These are phyloP conservation scores for Andrena cerasifolii DNA, from an alignment of 1,140 invertebrate genomes.

Conservation along the genomic window DNA sequence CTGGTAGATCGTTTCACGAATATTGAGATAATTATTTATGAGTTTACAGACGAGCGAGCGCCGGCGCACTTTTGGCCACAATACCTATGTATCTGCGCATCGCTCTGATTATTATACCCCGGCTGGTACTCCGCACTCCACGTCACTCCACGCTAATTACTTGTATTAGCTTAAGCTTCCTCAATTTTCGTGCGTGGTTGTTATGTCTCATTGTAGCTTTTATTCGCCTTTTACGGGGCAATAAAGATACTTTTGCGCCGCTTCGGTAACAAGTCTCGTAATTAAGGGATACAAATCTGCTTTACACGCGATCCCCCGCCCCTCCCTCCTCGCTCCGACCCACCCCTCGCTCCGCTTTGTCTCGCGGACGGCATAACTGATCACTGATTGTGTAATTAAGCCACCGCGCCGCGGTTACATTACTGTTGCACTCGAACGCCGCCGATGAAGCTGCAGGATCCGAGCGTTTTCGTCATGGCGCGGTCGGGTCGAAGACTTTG, in stretches of 20 bases:
- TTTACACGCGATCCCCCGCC: conserved; percentile 21
- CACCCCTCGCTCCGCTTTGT: background rate
- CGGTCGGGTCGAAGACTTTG: no score
- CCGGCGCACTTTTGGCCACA: conserved; percentile 26
- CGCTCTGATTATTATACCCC: conserved; percentile 50
- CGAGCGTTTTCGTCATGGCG: background rate
- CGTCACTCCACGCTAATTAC: conserved; percentile 51
- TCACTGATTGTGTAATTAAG: conserved; percentile 46
- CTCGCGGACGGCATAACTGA: background rate
- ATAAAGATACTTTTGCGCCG: conserved; percentile 52
- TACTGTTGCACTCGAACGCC: conserved; percentile 20
- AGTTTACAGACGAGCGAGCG: conserved; percentile 38
- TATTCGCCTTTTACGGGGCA: conserved; percentile 38
- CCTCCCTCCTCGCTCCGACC: no score
- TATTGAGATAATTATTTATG: conserved; percentile 47
- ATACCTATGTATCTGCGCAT: conserved; percentile 24
- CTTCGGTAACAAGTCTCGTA: conserved; percentile 47
- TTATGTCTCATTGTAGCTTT: conserved; percentile 50
- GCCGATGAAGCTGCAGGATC: background rate
- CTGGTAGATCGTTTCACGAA: conserved; percentile 44
- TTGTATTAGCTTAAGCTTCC: conserved; percentile 57
- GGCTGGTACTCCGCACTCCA: no score
- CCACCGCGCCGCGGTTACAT: conserved; percentile 21
- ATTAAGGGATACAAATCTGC: conserved; percentile 48
- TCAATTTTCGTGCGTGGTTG: conserved; percentile 39